These are phyloP conservation scores for Prenolepis imparis DNA, from an alignment of 2,888 invertebrate species.

Conservation along the genomic window DNA sequence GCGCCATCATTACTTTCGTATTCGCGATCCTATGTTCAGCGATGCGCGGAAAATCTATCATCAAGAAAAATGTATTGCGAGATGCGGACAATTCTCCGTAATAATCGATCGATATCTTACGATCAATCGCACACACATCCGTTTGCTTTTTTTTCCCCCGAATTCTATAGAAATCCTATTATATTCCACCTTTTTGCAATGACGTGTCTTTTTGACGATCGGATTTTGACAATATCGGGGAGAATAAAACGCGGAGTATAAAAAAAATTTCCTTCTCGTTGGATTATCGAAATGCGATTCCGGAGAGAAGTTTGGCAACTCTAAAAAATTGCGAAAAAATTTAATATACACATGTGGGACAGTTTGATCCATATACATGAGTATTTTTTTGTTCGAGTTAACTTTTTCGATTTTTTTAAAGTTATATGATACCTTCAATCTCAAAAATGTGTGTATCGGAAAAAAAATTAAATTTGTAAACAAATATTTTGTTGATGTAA, in stretches of 20 bases:
- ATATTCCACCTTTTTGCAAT: constrained; percentile 34
- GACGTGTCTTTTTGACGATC: constrained; percentile 22
- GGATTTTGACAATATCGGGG: background rate
- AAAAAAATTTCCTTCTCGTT: background rate
- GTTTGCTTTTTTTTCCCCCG: constrained; percentile 1
- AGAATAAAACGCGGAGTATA: constrained; percentile 11
- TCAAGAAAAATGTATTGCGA: constrained; percentile 27
- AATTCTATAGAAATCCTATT: constrained; percentile 12
- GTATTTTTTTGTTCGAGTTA: constrained; percentile 32
- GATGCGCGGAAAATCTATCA: constrained; percentile 40
- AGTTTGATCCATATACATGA: background rate
- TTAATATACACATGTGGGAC: background rate
- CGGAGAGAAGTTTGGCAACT: background rate
- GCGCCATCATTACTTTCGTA: constrained; percentile 43
- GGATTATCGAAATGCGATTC: constrained; percentile 38
- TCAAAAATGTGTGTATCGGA: background rate
- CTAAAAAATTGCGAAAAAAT: constrained; percentile 3
- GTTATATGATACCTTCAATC: background rate
- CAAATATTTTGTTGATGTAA: constrained; percentile 15
- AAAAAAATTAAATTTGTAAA: constrained; percentile 33
- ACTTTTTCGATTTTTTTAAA: constrained; percentile 26
- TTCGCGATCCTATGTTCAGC: constrained; percentile 24
- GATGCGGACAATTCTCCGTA: constrained; percentile 25
- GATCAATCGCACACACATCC: constrained; percentile 11
- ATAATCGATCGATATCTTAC: constrained; percentile 41